Conservation (phyloP, 2,113 vertebrate genomes). For the Vulpes vulpes region DNA sequence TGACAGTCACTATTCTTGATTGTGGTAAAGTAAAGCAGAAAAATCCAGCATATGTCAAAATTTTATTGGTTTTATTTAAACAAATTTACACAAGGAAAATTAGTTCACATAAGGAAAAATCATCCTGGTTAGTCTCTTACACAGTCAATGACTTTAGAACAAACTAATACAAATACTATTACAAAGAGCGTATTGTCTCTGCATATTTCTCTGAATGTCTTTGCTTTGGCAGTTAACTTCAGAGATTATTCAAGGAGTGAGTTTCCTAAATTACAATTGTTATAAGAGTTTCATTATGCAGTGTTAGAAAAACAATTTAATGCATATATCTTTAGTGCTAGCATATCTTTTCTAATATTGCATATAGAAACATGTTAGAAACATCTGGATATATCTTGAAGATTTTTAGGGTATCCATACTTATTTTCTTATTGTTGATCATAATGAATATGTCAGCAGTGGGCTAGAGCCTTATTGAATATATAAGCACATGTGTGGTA, state of each 20-base stretch:
- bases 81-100: constrained; percentile 49
- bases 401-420: not conserved
- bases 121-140: constrained; percentile 1
- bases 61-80: constrained; percentile 63
- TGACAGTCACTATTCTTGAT: not conserved
- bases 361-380: not conserved
- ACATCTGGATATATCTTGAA: constrained; percentile 25
- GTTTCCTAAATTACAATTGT: constrained; percentile 46
- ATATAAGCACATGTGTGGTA: not conserved
- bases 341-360: not conserved
- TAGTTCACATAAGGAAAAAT: constrained; percentile 48
- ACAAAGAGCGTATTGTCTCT: not conserved
- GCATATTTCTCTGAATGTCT: constrained; percentile 28
- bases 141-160: not conserved
- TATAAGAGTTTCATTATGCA: not conserved
- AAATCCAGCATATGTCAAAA: not conserved
- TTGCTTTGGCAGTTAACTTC: constrained; percentile 22
- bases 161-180: constrained; percentile 41
- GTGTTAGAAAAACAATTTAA: constrained; percentile 20
- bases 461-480: not conserved
- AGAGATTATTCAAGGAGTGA: constrained; percentile 5
- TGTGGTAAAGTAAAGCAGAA: not conserved
- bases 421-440: constrained; percentile 25
- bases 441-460: not conserved
- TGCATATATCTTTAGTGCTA: not conserved